These are phyloP conservation scores for Acanthosepion lycidas DNA, from an alignment of 2,888 invertebrate genomes.

Conservation along the genomic window DNA sequence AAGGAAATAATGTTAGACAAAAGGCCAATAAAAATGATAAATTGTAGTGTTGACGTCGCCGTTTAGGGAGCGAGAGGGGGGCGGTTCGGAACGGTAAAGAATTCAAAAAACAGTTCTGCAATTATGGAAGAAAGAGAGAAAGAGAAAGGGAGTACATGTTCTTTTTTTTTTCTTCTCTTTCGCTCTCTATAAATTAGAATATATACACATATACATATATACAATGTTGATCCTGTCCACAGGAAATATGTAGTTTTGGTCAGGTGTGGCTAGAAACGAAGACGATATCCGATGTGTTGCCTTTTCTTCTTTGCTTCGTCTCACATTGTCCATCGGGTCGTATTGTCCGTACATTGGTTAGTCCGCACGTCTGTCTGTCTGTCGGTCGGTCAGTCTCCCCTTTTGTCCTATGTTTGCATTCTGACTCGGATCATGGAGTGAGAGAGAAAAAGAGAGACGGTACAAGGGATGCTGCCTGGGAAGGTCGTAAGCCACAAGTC, in stretches of 20 bases:
- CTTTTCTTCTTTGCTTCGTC: constrained; percentile 12
- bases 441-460: neutral
- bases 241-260: neutral
- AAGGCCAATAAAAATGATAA: neutral
- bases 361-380: neutral
- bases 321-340: neutral
- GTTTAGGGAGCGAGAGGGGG: neutral
- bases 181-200: neutral
- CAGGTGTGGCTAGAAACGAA: neutral
- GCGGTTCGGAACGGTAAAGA: neutral
- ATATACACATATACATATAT: neutral
- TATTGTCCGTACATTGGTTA: neutral
- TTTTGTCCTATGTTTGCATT: constrained; percentile 22
- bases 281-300: neutral
- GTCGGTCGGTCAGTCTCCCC: constrained; percentile 8
- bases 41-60: neutral
- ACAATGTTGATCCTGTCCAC: neutral
- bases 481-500: neutral
- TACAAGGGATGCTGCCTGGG: neutral
- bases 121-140: neutral
- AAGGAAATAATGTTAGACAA: neutral
- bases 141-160: neutral
- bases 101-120: no score
- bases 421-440: neutral
- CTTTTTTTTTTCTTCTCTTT: neutral